Evolutionary conservation across 2,888 invertebrate genomes (phyloP).

Genomic region (Drosophila emarginata): DNA sequence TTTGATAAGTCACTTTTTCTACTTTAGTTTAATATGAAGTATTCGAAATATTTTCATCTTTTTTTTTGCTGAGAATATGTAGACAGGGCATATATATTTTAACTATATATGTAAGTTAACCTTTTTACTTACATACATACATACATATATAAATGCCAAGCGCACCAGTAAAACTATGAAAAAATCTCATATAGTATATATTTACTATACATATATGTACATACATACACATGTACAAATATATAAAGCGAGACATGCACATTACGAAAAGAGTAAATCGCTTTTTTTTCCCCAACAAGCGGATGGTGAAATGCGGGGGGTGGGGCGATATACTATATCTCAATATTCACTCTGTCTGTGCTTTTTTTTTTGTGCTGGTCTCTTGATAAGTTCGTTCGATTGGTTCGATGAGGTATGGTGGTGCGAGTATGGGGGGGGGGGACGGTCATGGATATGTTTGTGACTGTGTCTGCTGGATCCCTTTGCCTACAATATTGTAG

Average conservation of each 20-base stretch:
- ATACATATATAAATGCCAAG: background rate
- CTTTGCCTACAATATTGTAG: constrained; percentile 28
- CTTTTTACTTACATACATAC: no score
- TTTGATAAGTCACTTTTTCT: no score
- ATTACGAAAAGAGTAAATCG: constrained; percentile 63
- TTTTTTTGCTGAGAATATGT: no score
- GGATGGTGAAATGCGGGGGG: constrained; percentile 21
- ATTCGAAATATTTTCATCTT: no score
- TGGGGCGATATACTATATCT: constrained; percentile 50
- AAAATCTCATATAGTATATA: background rate
- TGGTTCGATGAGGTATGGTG: background rate
- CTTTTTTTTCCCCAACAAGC: constrained; percentile 37
- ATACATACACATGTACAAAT: background rate
- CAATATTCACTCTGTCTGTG: constrained; percentile 56
- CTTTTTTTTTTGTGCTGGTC: background rate
- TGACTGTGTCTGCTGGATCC: constrained; percentile 14
- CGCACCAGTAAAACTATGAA: background rate
- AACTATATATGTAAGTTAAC: no score
- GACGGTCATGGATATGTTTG: background rate
- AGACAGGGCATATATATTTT: no score
- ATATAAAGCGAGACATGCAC: constrained; percentile 35
- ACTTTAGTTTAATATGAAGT: no score
- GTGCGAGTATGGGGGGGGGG: no score
- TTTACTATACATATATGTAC: background rate
- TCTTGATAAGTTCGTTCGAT: background rate